Evolutionary conservation across 2,888 invertebrate genomes (phyloP), one percentile per base, ranked within the genome.

Genomic region (Kuschelorhynchus macadamiae): DNA sequence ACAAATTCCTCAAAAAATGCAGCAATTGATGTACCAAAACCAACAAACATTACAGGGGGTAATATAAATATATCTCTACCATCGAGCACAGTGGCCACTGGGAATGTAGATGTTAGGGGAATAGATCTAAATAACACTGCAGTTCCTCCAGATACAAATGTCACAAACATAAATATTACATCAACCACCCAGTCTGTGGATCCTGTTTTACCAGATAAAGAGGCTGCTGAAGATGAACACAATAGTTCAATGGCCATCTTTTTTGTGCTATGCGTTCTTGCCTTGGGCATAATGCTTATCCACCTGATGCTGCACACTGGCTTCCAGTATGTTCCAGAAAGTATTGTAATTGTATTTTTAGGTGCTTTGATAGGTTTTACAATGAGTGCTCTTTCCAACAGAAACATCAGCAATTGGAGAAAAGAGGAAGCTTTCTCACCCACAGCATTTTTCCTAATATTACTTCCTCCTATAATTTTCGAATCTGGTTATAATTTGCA

Each of bases 401-500:
- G 91, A 77, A 94, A 96, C 80, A 91, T 95, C 76, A 95, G 94
- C 41, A 96, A 97, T 81, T 97, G 97, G 97, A 90, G 95, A 80
- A 95, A 96, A 81, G 98, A 98, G 82, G 98, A 99, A 84, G 96
- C 97, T 0, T 97, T 99, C 81, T 97, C 97, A 5, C 98, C 99
- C 0, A 99, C 98, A 16, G 96, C 98, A 17, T 99, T 99, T 83
- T 99, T 99, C 81, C 87, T 99, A 56, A 94, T 99, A 1, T 87
- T 99, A 0, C 84, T 99, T 56, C 99, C 99, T 8, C 99, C 99
- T 0, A 99, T 99, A 61, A 99, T 99, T 77, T 99, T 99, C 86
- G 99, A 99, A 84, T 97, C 97, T 1, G 98, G 98, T 1, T 99
- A 98, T 82, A 99, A 98, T 87, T 87, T 99, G 67, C 98, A 99